Base-by-base conservation (phyloP, 1,140 invertebrate genomes). In the Ladona fulva region DNA sequence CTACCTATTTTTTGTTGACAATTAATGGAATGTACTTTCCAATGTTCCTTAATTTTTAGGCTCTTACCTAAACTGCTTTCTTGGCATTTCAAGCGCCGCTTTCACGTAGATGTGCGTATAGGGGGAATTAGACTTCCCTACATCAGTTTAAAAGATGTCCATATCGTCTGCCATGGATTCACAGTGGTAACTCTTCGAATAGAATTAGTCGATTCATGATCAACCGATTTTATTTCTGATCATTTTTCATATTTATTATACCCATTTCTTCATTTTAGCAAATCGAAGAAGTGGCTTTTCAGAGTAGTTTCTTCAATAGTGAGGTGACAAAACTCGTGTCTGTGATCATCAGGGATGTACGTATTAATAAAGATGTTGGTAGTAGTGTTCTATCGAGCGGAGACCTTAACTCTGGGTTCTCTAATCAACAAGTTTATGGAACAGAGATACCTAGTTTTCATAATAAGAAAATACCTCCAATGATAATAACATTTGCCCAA, bases 251-350 rank as follows among this genome's bases (percentile, higher is more conserved):
- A n/a, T n/a, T 74, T 78, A 75, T 59, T 11, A 25, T 78, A 42
- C 22, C 78, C 25, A 74, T 74, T 44, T 76, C n/a, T n/a, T 82
- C 78, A 44, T 86, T 88, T 42, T 81, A 96, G 94, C 91, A 95
- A 86, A 91, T 97, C 79, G 93, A 96, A 82, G 91, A 94, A 84
- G 90, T 96, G 77, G 92, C 93, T 81, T 88, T 97, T 77, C 90
- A 93, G 22, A 97, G 95, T 83, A 96, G 94, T 86, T 92, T 96
- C 83, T 90, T 97, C 77, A 97, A 95, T 83, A 94, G 93, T 12
- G 94, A 95, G 80, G 92, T 94, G 25, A 95, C 93, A 24, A 97
- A 97, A 86, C 85, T 96, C 11, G 83, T 97, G 24, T 94, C 93
- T 11, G 89, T 97, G 37, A 91, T 95, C 25, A 90, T 96, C 80